Base-by-base conservation (phyloP, 2,888 invertebrate species). In the Drosophila merina region DNA sequence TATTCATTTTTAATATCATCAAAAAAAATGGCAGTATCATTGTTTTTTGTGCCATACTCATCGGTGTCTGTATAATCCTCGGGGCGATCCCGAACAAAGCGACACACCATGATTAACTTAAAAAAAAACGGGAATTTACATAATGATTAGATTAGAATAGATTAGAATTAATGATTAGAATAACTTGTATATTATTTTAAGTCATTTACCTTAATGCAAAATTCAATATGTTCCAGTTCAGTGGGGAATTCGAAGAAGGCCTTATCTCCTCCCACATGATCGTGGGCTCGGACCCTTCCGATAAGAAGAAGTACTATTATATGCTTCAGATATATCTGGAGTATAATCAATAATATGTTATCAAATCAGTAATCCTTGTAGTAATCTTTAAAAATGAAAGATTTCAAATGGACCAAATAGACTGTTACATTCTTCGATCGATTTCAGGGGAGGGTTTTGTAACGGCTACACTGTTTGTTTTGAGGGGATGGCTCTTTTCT, bases 401-500 rank as follows among this genome's bases (percentile, higher is more conserved):
- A 36, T 36, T 36, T 36, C 10, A 36, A n/a, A 36, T 36, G 5
- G n/a, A 36, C 36, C 36, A 5, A 36, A 12, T 5, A 5, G 36
- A n/a, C 6, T 6, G 36, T 36, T n/a, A 12, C 12, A n/a, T 36
- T 36, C 36, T 36, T n/a, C 4, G 3, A 36, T 5, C 4, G 5
- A n/a, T 36, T 8, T 14, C 25, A 8, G 20, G 63, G 64, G 64
- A 10, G 28, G 45, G n/a, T 47, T 28, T n/a, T 5, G 25, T 50
- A 12, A 36, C 31, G 5, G 10, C 8, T 26, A n/a, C 2, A 48
- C 14, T 28, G 3, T 5, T 33, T 49, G 26, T 36, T 20, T 9
- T 31, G 42, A 30, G 54, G 33, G 40, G 33, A 42, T 55, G 40
- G 28, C 48, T 49, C 42, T 20, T 48, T 67, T 20, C 8, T 20